Conservation (phyloP, 1,140 invertebrate genomes). For the Pristionchus pacificus region DNA sequence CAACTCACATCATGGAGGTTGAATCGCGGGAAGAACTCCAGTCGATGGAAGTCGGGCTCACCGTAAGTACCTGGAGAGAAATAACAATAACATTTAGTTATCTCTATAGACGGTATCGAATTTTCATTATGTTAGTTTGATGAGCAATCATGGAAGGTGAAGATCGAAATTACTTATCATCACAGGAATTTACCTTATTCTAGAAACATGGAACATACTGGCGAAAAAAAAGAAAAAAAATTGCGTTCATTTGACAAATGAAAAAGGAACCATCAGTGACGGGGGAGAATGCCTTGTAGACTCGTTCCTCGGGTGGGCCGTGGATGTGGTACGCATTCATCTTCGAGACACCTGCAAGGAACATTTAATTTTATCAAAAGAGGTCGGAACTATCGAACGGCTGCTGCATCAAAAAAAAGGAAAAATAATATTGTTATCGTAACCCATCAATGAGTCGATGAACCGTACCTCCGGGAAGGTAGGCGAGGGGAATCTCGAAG, state of each 20-base stretch:
- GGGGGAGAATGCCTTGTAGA: slow-evolving; percentile 63
- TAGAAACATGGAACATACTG: not conserved
- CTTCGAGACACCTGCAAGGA: slow-evolving; percentile 58
- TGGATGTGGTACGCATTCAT: slow-evolving; percentile 67
- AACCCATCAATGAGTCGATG: not conserved
- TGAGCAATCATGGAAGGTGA: not conserved
- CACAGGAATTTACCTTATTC: not conserved
- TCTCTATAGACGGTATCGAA: not conserved
- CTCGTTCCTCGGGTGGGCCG: slow-evolving; percentile 58
- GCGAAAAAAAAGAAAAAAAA: too few species aligned
- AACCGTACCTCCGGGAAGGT: slow-evolving; percentile 48
- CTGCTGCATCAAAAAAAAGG: not conserved
- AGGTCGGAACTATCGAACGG: not conserved
- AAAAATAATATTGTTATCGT: not conserved
- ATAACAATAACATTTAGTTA: not conserved
- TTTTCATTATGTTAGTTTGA: not conserved
- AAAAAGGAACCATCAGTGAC: slow-evolving; percentile 54
- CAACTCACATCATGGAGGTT: slow-evolving; percentile 27
- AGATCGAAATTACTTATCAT: not conserved
- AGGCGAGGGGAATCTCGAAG: slow-evolving; percentile 57
- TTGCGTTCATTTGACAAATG: too few species aligned
- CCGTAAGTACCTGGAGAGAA: slow-evolving; percentile 1
- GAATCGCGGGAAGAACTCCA: slow-evolving; percentile 45
- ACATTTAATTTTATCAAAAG: not conserved
- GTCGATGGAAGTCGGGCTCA: slow-evolving; percentile 61